Conservation (phyloP, 2,797 vertebrate species). For the Sylvilagus floridanus region DNA sequence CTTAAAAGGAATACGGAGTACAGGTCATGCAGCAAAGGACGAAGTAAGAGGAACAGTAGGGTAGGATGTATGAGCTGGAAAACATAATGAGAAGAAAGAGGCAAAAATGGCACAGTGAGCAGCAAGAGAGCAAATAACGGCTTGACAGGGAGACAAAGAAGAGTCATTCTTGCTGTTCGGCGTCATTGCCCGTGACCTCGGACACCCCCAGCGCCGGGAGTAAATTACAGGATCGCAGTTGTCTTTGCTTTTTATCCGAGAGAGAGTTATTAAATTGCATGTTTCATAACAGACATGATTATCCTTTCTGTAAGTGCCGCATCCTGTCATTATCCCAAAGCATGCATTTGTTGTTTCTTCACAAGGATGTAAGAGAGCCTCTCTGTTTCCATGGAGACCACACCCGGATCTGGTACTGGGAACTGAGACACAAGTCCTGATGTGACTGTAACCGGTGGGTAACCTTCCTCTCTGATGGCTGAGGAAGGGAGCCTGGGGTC, state of each 20-base stretch:
- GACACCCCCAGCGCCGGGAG: not conserved
- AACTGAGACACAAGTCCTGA: not conserved
- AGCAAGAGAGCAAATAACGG: not conserved
- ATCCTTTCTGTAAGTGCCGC: constrained; percentile 77
- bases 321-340: constrained; percentile 65
- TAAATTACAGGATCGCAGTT: constrained; percentile 23
- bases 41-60: constrained; percentile 8
- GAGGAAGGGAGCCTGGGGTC: not conserved
- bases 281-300: constrained; percentile 76
- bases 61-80: not conserved
- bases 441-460: not conserved
- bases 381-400: constrained; percentile 85
- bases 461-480: not conserved
- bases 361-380: constrained; percentile 59
- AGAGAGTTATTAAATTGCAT: constrained; percentile 74
- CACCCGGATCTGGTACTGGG: constrained; percentile 19
- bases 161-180: constrained; percentile 61
- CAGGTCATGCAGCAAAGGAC: not conserved
- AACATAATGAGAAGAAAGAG: constrained; percentile 58
- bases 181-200: constrained; percentile 6
- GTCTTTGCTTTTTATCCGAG: constrained; percentile 48
- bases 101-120: not conserved
- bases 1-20: constrained; percentile 8
- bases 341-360: constrained; percentile 69
- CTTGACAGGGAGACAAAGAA: constrained; percentile 54